phyloP scores from a whole-genome alignment of 2,888 invertebrate species.

The Leucozona laternaria region DNA sequence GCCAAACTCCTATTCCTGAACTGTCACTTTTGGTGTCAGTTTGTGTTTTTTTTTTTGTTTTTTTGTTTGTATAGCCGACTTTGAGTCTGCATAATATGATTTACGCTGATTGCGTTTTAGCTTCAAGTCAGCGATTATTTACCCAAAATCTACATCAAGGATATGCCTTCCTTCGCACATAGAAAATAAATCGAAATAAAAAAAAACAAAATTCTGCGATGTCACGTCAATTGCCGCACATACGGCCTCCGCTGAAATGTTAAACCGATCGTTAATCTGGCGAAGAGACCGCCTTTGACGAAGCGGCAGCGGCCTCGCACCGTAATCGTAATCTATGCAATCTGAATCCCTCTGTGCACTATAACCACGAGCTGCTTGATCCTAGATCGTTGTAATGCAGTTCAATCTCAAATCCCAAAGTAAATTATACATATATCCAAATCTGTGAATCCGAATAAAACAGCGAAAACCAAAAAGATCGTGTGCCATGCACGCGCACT shows the following conservation, averaged over 20 bases:
- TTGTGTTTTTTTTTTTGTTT: conserved; percentile 6
- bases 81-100: conserved; percentile 49
- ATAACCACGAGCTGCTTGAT: conserved; percentile 35
- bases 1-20: neutral
- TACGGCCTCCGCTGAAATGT: conserved; percentile 52
- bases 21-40: conserved; percentile 53
- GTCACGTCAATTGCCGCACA: conserved; percentile 59
- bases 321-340: conserved; percentile 38
- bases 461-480: conserved; percentile 25
- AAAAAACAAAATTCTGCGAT: conserved; percentile 21
- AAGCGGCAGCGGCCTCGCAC: conserved; percentile 30
- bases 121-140: conserved; percentile 38
- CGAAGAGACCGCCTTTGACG: conserved; percentile 69
- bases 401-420: conserved; percentile 40
- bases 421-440: conserved; percentile 1
- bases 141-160: conserved; percentile 37
- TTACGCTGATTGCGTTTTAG: conserved; percentile 62
- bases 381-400: conserved; percentile 49
- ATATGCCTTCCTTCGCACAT: conserved; percentile 11
- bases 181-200: conserved; percentile 2
- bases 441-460: conserved; percentile 13
- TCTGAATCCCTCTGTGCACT: conserved; percentile 37
- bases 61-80: too few species aligned
- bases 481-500: conserved; percentile 54
- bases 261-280: conserved; percentile 63